Evolutionary conservation across 2,888 invertebrate genomes (phyloP).

Genomic region (Spilarctia lutea): DNA sequence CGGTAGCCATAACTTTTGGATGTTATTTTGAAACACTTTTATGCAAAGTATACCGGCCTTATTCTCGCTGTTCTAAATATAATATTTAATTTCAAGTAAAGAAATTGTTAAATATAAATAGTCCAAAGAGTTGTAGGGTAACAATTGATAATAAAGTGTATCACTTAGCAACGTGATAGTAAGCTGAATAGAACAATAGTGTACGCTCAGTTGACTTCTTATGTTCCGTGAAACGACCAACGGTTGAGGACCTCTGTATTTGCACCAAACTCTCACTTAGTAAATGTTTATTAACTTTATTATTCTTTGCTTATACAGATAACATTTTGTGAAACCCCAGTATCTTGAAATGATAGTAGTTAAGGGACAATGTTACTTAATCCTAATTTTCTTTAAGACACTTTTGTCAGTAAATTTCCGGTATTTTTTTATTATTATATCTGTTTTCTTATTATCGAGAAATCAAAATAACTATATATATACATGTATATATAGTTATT

Average conservation of each 20-base stretch:
- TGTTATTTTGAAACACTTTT: no score
- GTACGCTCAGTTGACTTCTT: constrained; percentile 25
- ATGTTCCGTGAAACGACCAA: constrained; percentile 22
- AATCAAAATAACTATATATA: no score
- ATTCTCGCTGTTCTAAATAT: background rate
- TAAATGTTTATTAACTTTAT: constrained; percentile 16
- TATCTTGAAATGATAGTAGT: background rate
- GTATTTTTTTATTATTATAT: background rate
- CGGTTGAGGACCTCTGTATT: constrained; percentile 17
- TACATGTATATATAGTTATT: no score
- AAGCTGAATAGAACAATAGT: constrained; percentile 24
- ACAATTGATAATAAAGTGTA: constrained; percentile 19
- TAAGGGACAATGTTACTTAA: background rate
- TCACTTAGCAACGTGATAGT: constrained; percentile 14
- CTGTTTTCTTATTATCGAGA: background rate
- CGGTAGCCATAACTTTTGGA: no score
- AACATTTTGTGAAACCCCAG: background rate
- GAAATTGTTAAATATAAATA: background rate
- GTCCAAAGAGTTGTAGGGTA: background rate
- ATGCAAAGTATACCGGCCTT: background rate
- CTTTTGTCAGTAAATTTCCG: background rate
- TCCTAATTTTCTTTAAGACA: background rate
- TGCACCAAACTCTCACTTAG: constrained; percentile 23
- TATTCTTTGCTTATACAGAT: constrained; percentile 3
- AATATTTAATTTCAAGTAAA: background rate